Percentiles rank a stretch among this genome's conserved stretches.
These are phyloP conservation scores for Monodelphis domestica DNA, from an alignment of 2,797 vertebrate species.

Conservation along the genomic window DNA sequence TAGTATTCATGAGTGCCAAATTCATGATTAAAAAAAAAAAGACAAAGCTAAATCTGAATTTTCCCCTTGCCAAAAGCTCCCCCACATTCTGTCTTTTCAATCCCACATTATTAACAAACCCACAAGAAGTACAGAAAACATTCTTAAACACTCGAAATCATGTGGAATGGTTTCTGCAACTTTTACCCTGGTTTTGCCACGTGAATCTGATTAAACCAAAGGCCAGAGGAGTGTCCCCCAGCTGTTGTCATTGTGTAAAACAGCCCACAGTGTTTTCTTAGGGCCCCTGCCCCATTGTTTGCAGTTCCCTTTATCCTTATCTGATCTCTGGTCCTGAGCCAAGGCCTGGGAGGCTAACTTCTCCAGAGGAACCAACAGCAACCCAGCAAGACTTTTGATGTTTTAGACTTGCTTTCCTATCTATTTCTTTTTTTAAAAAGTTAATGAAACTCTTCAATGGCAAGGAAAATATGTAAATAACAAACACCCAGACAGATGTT, in stretches of 20 bases:
- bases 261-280: not conserved
- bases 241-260: constrained; percentile 4
- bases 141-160: constrained; percentile 10
- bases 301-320: not conserved
- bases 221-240: not conserved
- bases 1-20: not conserved
- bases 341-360: not conserved
- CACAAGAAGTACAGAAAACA: constrained; percentile 13
- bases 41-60: not conserved
- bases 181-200: not conserved
- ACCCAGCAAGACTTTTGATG: not conserved
- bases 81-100: constrained; percentile 8
- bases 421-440: not conserved
- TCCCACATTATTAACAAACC: not conserved
- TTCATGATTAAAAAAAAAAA: not conserved
- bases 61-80: not conserved
- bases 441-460: not conserved
- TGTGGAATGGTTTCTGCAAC: not conserved
- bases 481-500: not conserved
- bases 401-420: not conserved
- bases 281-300: not conserved
- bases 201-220: constrained; percentile 5
- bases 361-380: not conserved
- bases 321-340: not conserved
- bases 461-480: not conserved